Conservation (phyloP, 2,797 vertebrate species). For the Hybognathus amarus region DNA sequence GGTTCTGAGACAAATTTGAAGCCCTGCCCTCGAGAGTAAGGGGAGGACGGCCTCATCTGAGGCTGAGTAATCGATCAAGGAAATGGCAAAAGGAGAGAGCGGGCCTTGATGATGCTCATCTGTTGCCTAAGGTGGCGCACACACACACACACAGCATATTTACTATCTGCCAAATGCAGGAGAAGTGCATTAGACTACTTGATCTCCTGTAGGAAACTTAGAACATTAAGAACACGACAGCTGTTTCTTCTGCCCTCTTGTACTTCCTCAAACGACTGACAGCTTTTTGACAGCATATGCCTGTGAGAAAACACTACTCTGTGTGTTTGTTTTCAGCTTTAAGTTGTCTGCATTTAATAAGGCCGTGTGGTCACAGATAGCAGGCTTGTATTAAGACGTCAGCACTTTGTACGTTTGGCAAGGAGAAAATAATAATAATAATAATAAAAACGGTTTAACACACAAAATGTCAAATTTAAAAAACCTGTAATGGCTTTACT, state of each 20-base stretch:
- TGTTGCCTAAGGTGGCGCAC: not conserved
- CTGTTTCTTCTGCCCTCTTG: slow-evolving; percentile 16
- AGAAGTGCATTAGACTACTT: not conserved
- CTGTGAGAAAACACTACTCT: not conserved
- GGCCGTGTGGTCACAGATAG: not conserved
- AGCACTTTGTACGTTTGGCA: not conserved
- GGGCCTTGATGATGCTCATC: slow-evolving; percentile 35
- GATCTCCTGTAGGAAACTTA: slow-evolving; percentile 12
- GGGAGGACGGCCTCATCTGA: slow-evolving; percentile 32
- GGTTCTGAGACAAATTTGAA: slow-evolving; percentile 54
- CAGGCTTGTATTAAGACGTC: not conserved
- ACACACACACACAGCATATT: not conserved
- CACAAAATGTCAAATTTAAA: slow-evolving; percentile 2
- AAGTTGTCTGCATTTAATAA: not conserved
- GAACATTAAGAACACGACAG: slow-evolving; percentile 7
- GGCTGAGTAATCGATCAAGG: slow-evolving; percentile 41
- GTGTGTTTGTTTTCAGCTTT: not conserved
- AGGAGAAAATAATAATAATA: too few species aligned
- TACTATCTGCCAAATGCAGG: slow-evolving; percentile 14
- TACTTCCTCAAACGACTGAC: not conserved
- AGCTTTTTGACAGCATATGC: slow-evolving; percentile 1
- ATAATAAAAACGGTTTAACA: not conserved
- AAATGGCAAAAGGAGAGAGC: slow-evolving; percentile 23
- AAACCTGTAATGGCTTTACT: slow-evolving; percentile 4
- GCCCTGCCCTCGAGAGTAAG: slow-evolving; percentile 45